These are phyloP conservation scores for Antheraea mylitta DNA, from an alignment of 1,140 invertebrate species.

Conservation along the genomic window DNA sequence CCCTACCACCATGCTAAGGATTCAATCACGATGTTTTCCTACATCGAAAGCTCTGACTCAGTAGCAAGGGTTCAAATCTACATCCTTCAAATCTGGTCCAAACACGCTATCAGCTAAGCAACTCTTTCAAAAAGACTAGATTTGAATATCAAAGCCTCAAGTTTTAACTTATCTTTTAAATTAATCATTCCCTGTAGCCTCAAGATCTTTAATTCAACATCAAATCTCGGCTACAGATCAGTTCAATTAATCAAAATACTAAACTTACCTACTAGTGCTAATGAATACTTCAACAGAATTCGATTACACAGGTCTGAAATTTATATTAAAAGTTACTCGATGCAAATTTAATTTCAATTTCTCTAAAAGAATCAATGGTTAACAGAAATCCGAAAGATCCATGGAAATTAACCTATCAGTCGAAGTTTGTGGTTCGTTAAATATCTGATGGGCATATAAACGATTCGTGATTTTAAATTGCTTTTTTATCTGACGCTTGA, in stretches of 20 bases:
- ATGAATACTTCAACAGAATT: not conserved
- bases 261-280: not conserved
- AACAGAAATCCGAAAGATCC: slow-evolving; percentile 6
- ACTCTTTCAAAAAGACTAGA: no score
- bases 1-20: no score
- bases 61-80: no score
- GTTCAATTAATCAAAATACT: slow-evolving; percentile 7
- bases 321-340: not conserved
- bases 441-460: not conserved
- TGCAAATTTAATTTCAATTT: not conserved
- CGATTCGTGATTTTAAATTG: slow-evolving; percentile 1
- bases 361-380: not conserved
- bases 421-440: slow-evolving; percentile 3
- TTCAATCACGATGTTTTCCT: no score
- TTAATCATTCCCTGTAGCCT: no score
- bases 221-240: not conserved
- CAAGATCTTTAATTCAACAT: no score
- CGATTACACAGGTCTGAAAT: not conserved
- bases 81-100: no score
- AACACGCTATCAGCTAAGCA: no score
- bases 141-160: no score
- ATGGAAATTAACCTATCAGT: slow-evolving; percentile 10
- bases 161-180: no score
- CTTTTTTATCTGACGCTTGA: slow-evolving; percentile 2
- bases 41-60: no score